Percentiles rank a stretch among this genome's conserved stretches.
phyloP scores from a whole-genome alignment of 1,140 invertebrate genomes.

The Amphibalanus amphitrite region DNA sequence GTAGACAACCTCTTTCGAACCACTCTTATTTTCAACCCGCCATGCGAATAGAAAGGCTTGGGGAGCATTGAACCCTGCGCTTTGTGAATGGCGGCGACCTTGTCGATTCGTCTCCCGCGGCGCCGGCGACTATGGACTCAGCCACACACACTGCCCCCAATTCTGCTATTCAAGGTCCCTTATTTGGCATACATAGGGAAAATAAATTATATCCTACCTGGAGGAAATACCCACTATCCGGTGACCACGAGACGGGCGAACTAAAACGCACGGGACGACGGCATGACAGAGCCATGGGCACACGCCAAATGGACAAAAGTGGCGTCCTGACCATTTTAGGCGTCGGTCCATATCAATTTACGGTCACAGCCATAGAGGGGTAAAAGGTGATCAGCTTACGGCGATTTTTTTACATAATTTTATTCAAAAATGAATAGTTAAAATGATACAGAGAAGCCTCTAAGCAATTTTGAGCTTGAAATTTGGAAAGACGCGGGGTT shows the following conservation, averaged over 20 bases:
- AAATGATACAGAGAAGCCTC: too few relatives aligned
- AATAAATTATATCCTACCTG: background rate
- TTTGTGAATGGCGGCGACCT: background rate
- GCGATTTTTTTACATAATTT: too few relatives aligned
- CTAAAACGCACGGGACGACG: too few relatives aligned
- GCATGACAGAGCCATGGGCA: too few relatives aligned
- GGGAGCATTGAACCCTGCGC: background rate
- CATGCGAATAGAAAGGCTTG: background rate
- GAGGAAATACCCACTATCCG: background rate
- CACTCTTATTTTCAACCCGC: background rate
- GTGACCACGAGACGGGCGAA: background rate
- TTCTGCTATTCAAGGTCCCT: background rate
- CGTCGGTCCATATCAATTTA: too few relatives aligned
- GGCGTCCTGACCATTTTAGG: too few relatives aligned
- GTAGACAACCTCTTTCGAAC: background rate
- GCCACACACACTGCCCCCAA: background rate
- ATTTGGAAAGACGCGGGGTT: too few relatives aligned
- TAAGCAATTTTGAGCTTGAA: too few relatives aligned
- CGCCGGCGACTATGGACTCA: background rate
- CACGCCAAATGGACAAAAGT: too few relatives aligned
- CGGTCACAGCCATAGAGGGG: too few relatives aligned
- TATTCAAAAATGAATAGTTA: too few relatives aligned
- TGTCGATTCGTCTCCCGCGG: background rate
- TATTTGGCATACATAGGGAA: background rate
- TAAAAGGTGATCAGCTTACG: too few relatives aligned